Evolutionary conservation across 2,797 vertebrate species (phyloP).

Genomic region (Phylloscopus collybita): DNA sequence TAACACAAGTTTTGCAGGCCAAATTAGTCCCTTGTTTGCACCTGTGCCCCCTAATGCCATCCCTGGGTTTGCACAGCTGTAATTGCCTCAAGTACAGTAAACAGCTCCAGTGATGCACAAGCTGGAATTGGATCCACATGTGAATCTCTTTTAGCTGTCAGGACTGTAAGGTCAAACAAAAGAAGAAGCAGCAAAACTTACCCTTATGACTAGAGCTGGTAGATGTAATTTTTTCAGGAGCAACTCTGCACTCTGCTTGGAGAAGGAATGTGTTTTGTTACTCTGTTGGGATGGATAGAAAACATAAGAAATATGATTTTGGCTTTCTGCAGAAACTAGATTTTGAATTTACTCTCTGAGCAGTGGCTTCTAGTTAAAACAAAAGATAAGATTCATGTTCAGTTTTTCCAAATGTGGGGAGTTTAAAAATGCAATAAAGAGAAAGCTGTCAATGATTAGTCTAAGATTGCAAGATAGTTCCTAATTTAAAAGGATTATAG

Average conservation of each 20-base stretch:
- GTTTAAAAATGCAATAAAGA: not conserved
- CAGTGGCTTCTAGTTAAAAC: not conserved
- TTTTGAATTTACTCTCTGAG: not conserved
- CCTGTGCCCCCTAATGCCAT: not conserved
- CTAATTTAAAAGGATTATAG: not conserved
- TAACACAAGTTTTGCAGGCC: not conserved
- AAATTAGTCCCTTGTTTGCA: constrained; percentile 51
- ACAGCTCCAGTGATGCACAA: constrained; percentile 17
- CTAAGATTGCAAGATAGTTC: not conserved
- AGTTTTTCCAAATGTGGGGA: not conserved
- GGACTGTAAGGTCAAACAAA: not conserved
- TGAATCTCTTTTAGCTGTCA: not conserved
- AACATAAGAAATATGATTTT: not conserved
- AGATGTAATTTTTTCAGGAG: not conserved
- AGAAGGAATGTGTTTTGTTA: not conserved
- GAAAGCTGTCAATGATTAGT: not conserved
- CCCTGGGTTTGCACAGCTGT: constrained; percentile 57
- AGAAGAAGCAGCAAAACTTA: not conserved
- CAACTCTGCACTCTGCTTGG: not conserved
- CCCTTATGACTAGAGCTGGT: not conserved
- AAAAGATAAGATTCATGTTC: not conserved
- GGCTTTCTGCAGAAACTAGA: not conserved
- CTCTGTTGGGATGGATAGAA: not conserved
- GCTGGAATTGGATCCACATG: not conserved
- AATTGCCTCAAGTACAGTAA: not conserved